A percentile compares a stretch with the other conserved stretches of the same genome.
phyloP scores from a whole-genome alignment of 2,888 invertebrate species.

The Parasteatoda lunata region DNA sequence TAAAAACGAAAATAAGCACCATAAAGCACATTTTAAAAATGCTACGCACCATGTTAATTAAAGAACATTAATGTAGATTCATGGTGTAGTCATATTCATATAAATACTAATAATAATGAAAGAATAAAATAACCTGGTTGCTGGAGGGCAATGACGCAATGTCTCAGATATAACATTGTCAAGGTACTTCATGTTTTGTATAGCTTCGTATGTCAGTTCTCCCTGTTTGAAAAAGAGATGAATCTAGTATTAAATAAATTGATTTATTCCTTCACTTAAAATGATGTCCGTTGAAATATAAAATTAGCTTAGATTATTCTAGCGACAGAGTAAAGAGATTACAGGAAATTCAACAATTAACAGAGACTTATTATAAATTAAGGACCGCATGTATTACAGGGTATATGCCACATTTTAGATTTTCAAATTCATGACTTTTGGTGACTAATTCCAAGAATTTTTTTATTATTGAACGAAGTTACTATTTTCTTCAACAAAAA shows the following conservation, averaged over 20 bases:
- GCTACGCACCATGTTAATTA: too few species aligned
- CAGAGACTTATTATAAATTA: not conserved
- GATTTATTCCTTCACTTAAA: not conserved
- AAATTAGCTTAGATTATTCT: not conserved
- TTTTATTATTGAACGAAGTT: too few species aligned
- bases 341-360: not conserved
- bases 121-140: conserved; percentile 18
- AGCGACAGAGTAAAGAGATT: not conserved
- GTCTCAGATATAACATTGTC: conserved; percentile 42
- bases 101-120: too few species aligned
- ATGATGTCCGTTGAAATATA: not conserved
- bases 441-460: too few species aligned
- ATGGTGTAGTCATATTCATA: too few species aligned
- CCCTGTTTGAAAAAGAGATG: conserved; percentile 3
- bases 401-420: too few species aligned
- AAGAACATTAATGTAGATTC: too few species aligned
- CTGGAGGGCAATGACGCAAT: conserved; percentile 47
- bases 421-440: too few species aligned
- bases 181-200: conserved; percentile 44
- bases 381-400: too few species aligned
- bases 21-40: too few species aligned
- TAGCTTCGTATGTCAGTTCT: conserved; percentile 39
- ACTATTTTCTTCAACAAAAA: too few species aligned
- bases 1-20: too few species aligned
- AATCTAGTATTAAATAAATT: not conserved